Evolutionary conservation across 1,140 invertebrate species (phyloP), one percentile per base, ranked within the genome.

Genomic region (Drosophila willistoni): DNA sequence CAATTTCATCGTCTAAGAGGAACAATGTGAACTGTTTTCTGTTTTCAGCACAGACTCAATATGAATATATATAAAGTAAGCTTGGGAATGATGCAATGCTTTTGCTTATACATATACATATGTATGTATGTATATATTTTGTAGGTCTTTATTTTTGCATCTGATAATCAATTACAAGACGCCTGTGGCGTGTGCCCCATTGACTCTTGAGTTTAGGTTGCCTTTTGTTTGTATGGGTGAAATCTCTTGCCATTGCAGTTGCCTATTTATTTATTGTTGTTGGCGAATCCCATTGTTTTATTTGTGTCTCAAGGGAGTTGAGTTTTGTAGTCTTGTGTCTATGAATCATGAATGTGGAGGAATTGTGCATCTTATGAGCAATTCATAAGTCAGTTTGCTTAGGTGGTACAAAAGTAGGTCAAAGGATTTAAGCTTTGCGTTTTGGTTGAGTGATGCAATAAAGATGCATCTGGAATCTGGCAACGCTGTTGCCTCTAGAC

Each of bases 111-210:
- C 2, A 29, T 29, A 7, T 29, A 6, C 1, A 7, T 29, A 7
- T 57, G 14, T 47, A 17, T 47, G 14, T 7, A 9, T 34, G 7
- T 34, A 17, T 22, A 6, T 57, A 1, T 36, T 6, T 14, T 36
- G 5, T 34, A 17, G 14, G 33, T 39, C n/a, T 59, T 59, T 33
- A 12, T 39, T 59, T 59, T 59, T 59, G 56, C 56, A 76, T 77
- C 54, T 44, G 66, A 77, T 77, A 77, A 77, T 77, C 73, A 77
- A 77, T 77, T 77, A 77, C 73, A 70, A 59, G 73, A 54, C 66
- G 73, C 73, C 73, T 77, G 73, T 77, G 73, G 73, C 73, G 73
- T 74, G 73, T 77, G 73, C 73, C 60, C 61, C 61, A 47, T 51
- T 63, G 41, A 44, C 73, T 77, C 44, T 29, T 29, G 42, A 57